Percentiles rank a stretch among this genome's conserved stretches.
These are phyloP conservation scores for Tapera naevia DNA, from an alignment of 2,797 vertebrate species.

Conservation along the genomic window DNA sequence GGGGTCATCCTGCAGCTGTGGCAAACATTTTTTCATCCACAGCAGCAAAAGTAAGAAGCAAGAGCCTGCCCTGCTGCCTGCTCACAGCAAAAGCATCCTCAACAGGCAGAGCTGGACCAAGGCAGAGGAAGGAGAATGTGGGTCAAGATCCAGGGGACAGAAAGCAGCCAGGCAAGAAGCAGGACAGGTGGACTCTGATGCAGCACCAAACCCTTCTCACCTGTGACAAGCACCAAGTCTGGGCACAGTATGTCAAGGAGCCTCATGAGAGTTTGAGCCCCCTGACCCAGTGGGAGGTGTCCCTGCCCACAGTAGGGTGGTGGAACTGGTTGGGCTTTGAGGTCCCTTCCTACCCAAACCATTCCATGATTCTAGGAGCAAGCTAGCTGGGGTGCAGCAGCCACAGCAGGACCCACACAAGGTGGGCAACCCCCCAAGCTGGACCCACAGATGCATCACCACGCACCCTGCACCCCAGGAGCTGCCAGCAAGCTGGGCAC, in stretches of 20 bases:
- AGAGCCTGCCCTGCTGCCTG: not conserved
- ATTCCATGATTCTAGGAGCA: too few relatives aligned
- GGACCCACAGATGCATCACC: not conserved
- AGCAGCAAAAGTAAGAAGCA: rapidly evolving
- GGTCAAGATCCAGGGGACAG: too few relatives aligned
- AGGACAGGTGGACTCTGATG: not conserved
- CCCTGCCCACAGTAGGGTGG: too few relatives aligned
- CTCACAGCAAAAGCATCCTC: rapidly evolving
- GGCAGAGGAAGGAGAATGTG: too few relatives aligned
- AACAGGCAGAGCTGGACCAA: rapidly evolving
- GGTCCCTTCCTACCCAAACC: too few relatives aligned
- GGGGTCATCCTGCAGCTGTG: not conserved
- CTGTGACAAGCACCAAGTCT: rapidly evolving
- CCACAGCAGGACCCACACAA: rapidly evolving
- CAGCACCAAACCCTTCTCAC: not conserved
- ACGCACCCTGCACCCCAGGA: not conserved
- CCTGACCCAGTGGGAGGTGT: too few relatives aligned
- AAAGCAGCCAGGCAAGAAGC: not conserved
- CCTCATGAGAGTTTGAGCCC: too few relatives aligned
- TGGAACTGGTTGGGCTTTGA: too few relatives aligned
- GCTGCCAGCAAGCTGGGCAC: not conserved
- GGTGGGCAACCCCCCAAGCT: not conserved
- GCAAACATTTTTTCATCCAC: rapidly evolving
- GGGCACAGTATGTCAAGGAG: too few relatives aligned
- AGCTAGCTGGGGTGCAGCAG: not conserved